Conservation (phyloP, 2,113 vertebrate genomes). For the Nibea coibor region DNA sequence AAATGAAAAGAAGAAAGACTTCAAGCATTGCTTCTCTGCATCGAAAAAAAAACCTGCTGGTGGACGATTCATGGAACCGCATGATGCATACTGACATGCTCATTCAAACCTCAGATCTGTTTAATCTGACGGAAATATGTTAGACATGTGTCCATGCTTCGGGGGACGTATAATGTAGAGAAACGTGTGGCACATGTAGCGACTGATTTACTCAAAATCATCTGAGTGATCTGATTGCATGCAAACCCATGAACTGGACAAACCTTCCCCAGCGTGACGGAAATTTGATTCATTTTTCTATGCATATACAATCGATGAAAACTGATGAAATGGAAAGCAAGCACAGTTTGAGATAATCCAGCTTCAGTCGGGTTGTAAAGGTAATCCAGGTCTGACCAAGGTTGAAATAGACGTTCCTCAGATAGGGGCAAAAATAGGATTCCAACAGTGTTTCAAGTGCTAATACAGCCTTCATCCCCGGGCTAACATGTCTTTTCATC, state of each 20-base stretch:
- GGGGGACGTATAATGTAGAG: neutral
- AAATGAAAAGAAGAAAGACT: constrained; percentile 7
- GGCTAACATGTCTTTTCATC: constrained; percentile 40
- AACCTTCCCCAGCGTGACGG: neutral
- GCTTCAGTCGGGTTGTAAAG: constrained; percentile 12
- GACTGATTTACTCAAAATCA: constrained; percentile 31
- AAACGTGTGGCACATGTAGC: neutral
- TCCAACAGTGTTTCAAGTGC: constrained; percentile 46
- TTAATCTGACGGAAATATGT: constrained; percentile 27
- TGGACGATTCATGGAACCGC: neutral
- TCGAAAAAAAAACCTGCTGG: neutral
- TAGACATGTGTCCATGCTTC: neutral
- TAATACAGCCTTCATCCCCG: constrained; percentile 33
- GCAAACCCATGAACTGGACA: constrained; percentile 25
- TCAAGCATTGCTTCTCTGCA: neutral
- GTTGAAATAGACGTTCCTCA: constrained; percentile 41
- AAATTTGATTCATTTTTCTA: neutral
- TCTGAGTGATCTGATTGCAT: constrained; percentile 36
- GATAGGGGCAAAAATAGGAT: constrained; percentile 34
- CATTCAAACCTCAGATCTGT: constrained; percentile 5
- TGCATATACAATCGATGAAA: constrained; percentile 11
- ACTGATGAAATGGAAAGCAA: constrained; percentile 11
- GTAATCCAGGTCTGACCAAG: constrained; percentile 30
- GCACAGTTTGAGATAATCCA: constrained; percentile 10
- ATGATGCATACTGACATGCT: constrained; percentile 20